Percentiles rank a stretch among this genome's conserved stretches.
Evolutionary conservation across 2,888 invertebrate species (phyloP).

Genomic region (Phorcus lineatus): DNA sequence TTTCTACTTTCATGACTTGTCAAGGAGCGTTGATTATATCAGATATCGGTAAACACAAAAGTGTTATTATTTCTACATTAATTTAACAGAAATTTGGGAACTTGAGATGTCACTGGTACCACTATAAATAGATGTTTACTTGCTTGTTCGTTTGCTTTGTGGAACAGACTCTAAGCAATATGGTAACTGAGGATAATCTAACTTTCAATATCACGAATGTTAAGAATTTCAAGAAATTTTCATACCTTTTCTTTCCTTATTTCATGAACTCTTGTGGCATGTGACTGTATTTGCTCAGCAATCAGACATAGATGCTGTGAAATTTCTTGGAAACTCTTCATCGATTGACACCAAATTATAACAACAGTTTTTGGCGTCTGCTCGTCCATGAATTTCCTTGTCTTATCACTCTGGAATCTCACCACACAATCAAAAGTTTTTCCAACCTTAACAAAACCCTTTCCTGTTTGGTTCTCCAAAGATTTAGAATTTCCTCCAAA

Average conservation of each 20-base stretch:
- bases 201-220: too few species aligned
- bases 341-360: background rate
- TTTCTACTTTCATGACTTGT: too few species aligned
- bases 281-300: background rate
- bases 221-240: background rate
- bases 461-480: background rate
- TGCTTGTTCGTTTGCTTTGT: too few species aligned
- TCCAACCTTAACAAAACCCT: background rate
- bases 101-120: too few species aligned
- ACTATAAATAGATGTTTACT: too few species aligned
- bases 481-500: slow-evolving; percentile 1
- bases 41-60: too few species aligned
- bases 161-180: too few species aligned
- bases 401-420: background rate
- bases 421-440: background rate
- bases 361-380: background rate
- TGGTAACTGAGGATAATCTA: too few species aligned
- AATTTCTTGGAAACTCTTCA: background rate
- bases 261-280: background rate
- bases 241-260: background rate
- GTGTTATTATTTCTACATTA: too few species aligned
- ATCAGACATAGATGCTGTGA: background rate
- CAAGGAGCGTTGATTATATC: too few species aligned
- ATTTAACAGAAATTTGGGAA: too few species aligned
- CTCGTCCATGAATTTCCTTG: background rate